These are phyloP conservation scores for Microcebus murinus DNA, from an alignment of 2,113 vertebrate genomes.

Conservation along the genomic window DNA sequence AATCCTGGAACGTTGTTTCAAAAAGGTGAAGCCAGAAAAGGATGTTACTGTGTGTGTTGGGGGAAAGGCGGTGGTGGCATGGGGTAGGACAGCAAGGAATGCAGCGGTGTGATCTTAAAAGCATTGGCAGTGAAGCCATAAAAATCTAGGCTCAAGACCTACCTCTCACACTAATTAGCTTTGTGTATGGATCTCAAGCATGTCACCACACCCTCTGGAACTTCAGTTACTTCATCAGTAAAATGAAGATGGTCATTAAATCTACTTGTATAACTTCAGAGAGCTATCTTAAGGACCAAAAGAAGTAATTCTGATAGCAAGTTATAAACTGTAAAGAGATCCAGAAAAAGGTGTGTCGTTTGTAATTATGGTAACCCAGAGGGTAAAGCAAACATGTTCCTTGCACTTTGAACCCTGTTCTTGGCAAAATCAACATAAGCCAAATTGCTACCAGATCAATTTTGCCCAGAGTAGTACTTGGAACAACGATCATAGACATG, in stretches of 20 bases:
- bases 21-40: neutral
- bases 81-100: neutral
- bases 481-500: neutral
- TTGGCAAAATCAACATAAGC: neutral
- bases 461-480: neutral
- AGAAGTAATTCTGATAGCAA: neutral
- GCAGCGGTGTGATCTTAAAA: neutral
- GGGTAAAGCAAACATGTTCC: neutral
- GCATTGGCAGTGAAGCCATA: neutral
- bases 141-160: neutral
- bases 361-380: neutral
- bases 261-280: neutral
- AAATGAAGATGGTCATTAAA: conserved; percentile 17
- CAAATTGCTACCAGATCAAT: neutral
- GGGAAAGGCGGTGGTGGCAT: neutral
- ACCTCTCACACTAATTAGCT: neutral
- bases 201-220: neutral
- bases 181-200: neutral
- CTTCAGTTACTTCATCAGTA: neutral
- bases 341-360: neutral
- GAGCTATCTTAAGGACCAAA: neutral
- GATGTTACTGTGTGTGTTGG: neutral
- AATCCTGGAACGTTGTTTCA: neutral
- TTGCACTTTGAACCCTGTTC: neutral
- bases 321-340: neutral